These are phyloP conservation scores for Pleuronectes platessa DNA, from an alignment of 2,113 vertebrate genomes.

Conservation along the genomic window DNA sequence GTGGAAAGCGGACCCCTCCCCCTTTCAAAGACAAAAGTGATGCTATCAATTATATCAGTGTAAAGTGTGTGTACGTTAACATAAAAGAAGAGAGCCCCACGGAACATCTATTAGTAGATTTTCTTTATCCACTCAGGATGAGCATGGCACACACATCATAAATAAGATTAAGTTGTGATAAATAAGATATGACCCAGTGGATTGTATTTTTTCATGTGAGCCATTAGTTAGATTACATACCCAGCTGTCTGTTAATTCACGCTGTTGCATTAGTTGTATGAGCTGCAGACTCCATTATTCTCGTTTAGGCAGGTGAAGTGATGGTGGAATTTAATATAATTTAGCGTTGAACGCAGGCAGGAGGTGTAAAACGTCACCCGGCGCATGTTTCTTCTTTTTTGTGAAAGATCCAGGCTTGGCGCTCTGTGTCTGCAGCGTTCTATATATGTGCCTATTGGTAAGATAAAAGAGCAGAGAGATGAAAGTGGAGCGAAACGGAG, in stretches of 20 bases:
- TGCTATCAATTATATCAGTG: conserved; percentile 63
- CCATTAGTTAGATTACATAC: conserved; percentile 53
- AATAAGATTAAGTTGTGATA: conserved; percentile 10
- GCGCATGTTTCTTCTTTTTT: conserved; percentile 27
- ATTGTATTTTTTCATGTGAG: conserved; percentile 40
- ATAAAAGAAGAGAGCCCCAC: conserved; percentile 20
- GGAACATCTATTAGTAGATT: background rate
- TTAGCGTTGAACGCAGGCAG: conserved; percentile 54
- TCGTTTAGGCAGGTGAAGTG: conserved; percentile 40
- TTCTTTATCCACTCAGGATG: conserved; percentile 7
- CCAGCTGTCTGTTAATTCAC: conserved; percentile 46
- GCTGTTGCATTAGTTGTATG: conserved; percentile 44
- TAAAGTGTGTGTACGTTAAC: conserved; percentile 19
- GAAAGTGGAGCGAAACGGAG: conserved; percentile 67
- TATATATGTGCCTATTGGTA: conserved; percentile 64
- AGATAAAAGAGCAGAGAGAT: conserved; percentile 77
- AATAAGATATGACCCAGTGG: conserved; percentile 30
- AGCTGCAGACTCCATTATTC: conserved; percentile 42
- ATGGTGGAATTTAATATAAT: conserved; percentile 61
- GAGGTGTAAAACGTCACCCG: conserved; percentile 61
- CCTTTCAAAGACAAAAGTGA: conserved; percentile 36
- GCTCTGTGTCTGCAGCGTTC: conserved; percentile 5
- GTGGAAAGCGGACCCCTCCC: conserved; percentile 11
- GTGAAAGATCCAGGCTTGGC: conserved; percentile 46
- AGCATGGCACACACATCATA: conserved; percentile 6